phyloP scores from a whole-genome alignment of 1,140 invertebrate species.

The Leucophenga varia region DNA sequence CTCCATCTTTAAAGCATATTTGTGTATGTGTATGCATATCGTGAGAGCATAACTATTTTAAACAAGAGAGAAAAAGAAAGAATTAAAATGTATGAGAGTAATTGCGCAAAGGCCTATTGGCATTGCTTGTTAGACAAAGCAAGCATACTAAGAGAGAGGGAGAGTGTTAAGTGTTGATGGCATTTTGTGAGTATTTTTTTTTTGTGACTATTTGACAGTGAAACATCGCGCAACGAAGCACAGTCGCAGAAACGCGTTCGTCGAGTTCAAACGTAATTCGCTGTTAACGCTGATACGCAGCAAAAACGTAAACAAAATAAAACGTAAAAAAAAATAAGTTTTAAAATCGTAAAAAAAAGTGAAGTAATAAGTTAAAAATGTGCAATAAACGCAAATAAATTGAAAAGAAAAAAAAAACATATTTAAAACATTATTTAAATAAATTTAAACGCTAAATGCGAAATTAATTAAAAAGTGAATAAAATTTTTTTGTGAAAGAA shows the following conservation, averaged over 20 bases:
- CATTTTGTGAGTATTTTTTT: too few relatives aligned
- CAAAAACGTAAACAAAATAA: slow-evolving; percentile 9
- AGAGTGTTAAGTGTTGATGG: slow-evolving; percentile 14
- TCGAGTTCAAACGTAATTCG: neutral
- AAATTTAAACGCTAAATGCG: too few relatives aligned
- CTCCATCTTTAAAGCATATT: slow-evolving; percentile 4
- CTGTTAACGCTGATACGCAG: neutral
- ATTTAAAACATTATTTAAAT: too few relatives aligned
- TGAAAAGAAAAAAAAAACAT: too few relatives aligned
- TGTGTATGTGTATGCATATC: too few relatives aligned
- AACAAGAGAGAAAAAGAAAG: too few relatives aligned
- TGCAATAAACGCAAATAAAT: too few relatives aligned
- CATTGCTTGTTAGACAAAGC: slow-evolving; percentile 1
- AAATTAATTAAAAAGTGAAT: slow-evolving; percentile 2
- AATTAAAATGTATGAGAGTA: too few relatives aligned
- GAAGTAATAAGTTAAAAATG: neutral
- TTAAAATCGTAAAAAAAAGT: slow-evolving; percentile 7
- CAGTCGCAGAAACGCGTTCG: slow-evolving; percentile 19
- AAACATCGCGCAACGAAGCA: slow-evolving; percentile 1
- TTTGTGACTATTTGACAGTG: slow-evolving; percentile 3
- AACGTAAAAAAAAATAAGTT: slow-evolving; percentile 9
- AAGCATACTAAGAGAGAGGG: too few relatives aligned
- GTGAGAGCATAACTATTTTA: too few relatives aligned
- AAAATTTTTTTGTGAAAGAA: slow-evolving; percentile 1
- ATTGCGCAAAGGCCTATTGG: slow-evolving; percentile 12